Evolutionary conservation across 2,888 invertebrate genomes (phyloP).

Genomic region (Tridacna gigas): DNA sequence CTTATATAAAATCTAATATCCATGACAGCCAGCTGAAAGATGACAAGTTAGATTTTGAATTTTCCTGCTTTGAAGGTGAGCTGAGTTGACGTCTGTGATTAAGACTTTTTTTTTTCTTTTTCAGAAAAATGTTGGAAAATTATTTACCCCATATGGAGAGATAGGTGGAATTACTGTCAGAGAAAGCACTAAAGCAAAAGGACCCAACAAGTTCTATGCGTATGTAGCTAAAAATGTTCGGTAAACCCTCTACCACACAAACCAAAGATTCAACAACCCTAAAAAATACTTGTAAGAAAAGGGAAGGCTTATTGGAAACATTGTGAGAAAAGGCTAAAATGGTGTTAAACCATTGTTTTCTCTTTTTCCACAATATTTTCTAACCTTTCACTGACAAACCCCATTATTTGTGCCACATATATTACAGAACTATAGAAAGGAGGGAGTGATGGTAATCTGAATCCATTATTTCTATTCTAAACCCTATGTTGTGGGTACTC

Average conservation of each 20-base stretch:
- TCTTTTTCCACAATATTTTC: background rate
- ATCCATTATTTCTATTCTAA: too few relatives aligned
- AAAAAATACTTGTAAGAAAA: too few relatives aligned
- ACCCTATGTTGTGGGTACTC: too few relatives aligned
- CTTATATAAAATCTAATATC: too few relatives aligned
- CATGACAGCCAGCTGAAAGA: too few relatives aligned
- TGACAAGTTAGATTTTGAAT: too few relatives aligned
- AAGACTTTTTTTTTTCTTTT: conserved; percentile 39
- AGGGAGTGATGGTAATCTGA: too few relatives aligned
- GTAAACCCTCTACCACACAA: too few relatives aligned
- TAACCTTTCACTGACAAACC: background rate
- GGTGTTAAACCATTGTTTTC: background rate
- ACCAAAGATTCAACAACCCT: too few relatives aligned
- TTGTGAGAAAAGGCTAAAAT: background rate
- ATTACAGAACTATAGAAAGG: too few relatives aligned
- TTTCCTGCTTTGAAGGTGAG: background rate
- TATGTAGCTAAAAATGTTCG: conserved; percentile 61
- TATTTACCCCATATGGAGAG: conserved; percentile 77
- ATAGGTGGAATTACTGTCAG: conserved; percentile 72
- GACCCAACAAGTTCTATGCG: conserved; percentile 74
- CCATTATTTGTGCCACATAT: too few relatives aligned
- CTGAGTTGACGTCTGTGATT: background rate
- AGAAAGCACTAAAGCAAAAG: conserved; percentile 63
- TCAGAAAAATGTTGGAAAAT: conserved; percentile 77
- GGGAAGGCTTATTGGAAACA: too few relatives aligned